phyloP scores from a whole-genome alignment of 1,140 invertebrate genomes.

The Idris sp. region DNA sequence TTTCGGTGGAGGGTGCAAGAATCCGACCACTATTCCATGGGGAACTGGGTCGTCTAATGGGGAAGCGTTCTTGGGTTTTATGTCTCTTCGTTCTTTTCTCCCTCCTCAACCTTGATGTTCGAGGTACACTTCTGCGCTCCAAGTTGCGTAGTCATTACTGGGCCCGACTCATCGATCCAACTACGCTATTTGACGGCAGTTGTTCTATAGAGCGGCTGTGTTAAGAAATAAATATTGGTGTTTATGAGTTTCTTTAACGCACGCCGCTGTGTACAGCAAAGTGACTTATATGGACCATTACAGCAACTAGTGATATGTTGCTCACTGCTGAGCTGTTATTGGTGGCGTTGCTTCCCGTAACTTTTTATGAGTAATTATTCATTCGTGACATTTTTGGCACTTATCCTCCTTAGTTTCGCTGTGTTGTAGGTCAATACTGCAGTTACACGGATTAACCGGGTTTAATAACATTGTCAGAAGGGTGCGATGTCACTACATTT shows the following conservation, averaged over 20 bases:
- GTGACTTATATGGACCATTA: constrained; percentile 59
- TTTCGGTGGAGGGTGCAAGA: constrained; percentile 37
- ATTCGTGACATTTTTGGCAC: constrained; percentile 54
- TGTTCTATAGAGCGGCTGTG: not conserved
- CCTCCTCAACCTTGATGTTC: constrained; percentile 15
- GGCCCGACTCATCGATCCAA: constrained; percentile 35
- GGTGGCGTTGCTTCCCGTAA: constrained; percentile 28
- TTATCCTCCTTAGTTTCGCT: constrained; percentile 28
- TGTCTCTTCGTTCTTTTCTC: constrained; percentile 30
- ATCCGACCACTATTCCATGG: constrained; percentile 56
- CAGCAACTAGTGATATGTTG: constrained; percentile 46
- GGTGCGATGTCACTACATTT: too few relatives aligned
- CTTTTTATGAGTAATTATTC: constrained; percentile 57
- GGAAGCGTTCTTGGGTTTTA: constrained; percentile 57
- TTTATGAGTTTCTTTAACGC: constrained; percentile 52
- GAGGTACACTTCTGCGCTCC: constrained; percentile 46
- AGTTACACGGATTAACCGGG: constrained; percentile 12
- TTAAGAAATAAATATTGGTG: constrained; percentile 45
- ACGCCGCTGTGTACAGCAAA: constrained; percentile 8
- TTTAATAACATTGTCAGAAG: constrained; percentile 19
- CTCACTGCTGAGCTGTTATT: constrained; percentile 28
- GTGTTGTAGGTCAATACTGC: constrained; percentile 46
- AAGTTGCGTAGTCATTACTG: constrained; percentile 56
- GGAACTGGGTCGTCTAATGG: constrained; percentile 66
- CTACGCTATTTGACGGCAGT: constrained; percentile 16